Evolutionary conservation across 2,113 vertebrate genomes (phyloP).

Genomic region (Chionis minor): DNA sequence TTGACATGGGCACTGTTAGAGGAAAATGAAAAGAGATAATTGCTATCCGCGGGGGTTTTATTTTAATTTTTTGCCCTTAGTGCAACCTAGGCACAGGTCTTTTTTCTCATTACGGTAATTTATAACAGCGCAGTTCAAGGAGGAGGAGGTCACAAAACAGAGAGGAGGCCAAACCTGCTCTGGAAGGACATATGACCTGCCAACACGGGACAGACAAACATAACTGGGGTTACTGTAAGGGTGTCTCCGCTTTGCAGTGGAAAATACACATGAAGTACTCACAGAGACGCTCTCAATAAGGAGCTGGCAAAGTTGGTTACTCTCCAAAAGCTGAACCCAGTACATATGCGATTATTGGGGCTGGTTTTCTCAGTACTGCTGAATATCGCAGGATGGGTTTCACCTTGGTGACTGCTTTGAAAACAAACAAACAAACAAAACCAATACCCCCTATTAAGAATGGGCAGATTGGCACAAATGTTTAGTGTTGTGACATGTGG

Average conservation of each 20-base stretch:
- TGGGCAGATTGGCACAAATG: not conserved
- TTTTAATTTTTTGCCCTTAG: not conserved
- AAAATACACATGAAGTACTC: not conserved
- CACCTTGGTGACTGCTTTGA: not conserved
- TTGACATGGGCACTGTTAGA: not conserved
- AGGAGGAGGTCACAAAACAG: not conserved
- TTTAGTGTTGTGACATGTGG: not conserved
- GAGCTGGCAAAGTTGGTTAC: not conserved
- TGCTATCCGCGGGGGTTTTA: accelerated
- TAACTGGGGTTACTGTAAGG: not conserved
- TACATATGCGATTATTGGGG: not conserved
- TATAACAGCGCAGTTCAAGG: not conserved
- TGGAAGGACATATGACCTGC: not conserved
- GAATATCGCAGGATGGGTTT: not conserved
- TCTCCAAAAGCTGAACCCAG: not conserved
- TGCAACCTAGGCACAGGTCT: not conserved
- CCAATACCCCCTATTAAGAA: not conserved
- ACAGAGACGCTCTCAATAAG: not conserved
- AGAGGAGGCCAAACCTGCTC: not conserved
- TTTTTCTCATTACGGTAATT: not conserved
- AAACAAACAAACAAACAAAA: not conserved
- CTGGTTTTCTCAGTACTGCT: not conserved
- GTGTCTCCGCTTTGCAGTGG: not conserved
- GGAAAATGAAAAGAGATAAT: not conserved
- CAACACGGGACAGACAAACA: not conserved